A percentile compares a stretch with the other conserved stretches of the same genome.
Conservation (phyloP, 2,113 vertebrate species). For the Alexandromys fortis region DNA sequence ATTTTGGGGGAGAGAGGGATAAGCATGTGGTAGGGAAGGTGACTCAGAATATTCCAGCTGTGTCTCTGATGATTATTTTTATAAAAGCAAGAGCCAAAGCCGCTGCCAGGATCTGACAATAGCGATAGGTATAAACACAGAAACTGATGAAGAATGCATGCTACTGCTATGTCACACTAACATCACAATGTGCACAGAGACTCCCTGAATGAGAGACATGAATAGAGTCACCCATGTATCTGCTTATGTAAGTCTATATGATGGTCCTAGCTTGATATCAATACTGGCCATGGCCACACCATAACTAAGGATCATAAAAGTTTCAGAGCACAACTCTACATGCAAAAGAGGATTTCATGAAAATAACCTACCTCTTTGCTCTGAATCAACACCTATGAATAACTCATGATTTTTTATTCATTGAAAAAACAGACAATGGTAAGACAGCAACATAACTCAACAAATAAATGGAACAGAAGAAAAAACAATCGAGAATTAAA, state of each 20-base stretch:
- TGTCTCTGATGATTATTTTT: neutral
- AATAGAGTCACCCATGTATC: neutral
- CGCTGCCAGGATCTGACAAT: neutral
- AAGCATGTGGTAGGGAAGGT: neutral
- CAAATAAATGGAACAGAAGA: neutral
- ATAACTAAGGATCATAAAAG: neutral
- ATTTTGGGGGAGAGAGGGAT: neutral
- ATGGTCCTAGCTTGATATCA: neutral
- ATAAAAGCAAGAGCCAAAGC: conserved; percentile 18
- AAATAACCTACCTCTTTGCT: neutral
- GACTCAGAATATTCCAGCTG: neutral
- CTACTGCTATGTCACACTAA: neutral
- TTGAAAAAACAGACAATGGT: neutral
- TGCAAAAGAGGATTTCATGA: neutral
- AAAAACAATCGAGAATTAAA: neutral
- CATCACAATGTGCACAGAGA: neutral
- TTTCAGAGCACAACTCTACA: neutral
- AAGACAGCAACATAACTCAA: neutral
- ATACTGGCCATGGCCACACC: neutral
- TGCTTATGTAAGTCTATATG: neutral
- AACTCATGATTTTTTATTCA: neutral
- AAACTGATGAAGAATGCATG: neutral
- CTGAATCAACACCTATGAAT: neutral
- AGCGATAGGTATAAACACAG: neutral
- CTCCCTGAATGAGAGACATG: neutral